Base-by-base conservation (phyloP, 1,140 invertebrate species). In the Diorhabda carinulata region DNA sequence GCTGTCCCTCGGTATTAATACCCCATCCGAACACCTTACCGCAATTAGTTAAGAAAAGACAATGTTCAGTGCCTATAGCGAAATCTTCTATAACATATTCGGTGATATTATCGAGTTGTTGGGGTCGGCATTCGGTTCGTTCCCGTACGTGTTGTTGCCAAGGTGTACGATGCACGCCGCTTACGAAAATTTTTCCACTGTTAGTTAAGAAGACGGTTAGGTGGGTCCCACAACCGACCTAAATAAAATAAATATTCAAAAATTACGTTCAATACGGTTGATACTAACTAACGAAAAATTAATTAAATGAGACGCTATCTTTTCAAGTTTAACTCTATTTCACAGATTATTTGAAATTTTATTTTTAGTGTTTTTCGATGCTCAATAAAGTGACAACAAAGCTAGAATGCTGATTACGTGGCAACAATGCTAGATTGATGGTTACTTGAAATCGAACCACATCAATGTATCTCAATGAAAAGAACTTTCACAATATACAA, bases 21-120 rank as follows among this genome's bases (percentile, higher is more conserved):
- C 89, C 89, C 89, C 89, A 90, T 3, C 84, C 87, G 78, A 84
- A 88, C 1, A 90, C 87, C 74, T 88, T 85, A 44, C 87, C 87
- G 62, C 79, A 79, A 47, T 79, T 78, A 9, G 84, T 86, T n/a
- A 90, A 77, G 5, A 84, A 86, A n/a, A 90, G 73, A 1, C 84
- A 85, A 78, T 89, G 87, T 72, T 90, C 88, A 3, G 87, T 84
- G 3, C 89, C 89, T 45, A 88, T 85, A 5, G 85, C 84, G 61
- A 90, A 86, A 75, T 89, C 87, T 62, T 84, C 85, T 7, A 89
- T 81, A 70, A 83, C 81, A 73, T 86, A 83, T 43, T 82, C 81
- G 43, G 78, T 78, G 52, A 89, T 74, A 1, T 80, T 77, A 42
- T 78, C 74, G 2, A 90, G 80, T 77, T 84, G 76, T 62, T 79